phyloP scores from a whole-genome alignment of 2,888 invertebrate genomes.

The Loripinus fragilis region DNA sequence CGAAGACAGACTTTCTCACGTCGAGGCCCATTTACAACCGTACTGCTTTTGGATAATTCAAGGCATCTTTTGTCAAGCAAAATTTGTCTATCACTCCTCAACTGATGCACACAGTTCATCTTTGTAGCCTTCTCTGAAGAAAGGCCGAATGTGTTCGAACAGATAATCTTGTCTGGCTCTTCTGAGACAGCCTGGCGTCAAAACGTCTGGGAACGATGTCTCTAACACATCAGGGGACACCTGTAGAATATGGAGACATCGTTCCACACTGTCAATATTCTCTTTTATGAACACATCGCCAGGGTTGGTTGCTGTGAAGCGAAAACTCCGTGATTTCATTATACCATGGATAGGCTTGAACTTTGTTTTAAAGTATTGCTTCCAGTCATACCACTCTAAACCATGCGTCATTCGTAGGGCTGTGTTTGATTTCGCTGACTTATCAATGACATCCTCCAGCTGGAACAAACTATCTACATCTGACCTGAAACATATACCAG shows the following conservation, averaged over 20 bases:
- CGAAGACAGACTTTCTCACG: too few species aligned
- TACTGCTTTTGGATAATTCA: too few species aligned
- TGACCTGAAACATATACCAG: too few species aligned
- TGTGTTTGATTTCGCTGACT: background rate
- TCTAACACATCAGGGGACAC: background rate
- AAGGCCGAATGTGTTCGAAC: background rate
- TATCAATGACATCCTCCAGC: background rate
- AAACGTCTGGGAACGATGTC: background rate
- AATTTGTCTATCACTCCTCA: too few species aligned
- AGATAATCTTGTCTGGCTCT: conserved; percentile 9
- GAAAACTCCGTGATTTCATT: background rate
- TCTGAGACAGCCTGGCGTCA: background rate
- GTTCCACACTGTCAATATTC: background rate
- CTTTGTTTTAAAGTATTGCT: background rate
- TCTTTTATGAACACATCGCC: background rate
- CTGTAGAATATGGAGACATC: background rate
- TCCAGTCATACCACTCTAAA: conserved; percentile 1
- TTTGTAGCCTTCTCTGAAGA: background rate
- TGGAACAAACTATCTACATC: background rate
- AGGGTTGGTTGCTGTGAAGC: conserved; percentile 1
- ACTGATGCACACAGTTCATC: background rate
- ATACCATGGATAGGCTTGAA: background rate
- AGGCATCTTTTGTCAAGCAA: too few species aligned
- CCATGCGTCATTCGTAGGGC: background rate
- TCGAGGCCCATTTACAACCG: too few species aligned